Evolutionary conservation across 2,113 vertebrate species (phyloP), one percentile per base, ranked within the genome.

Genomic region (Laterallus jamaicensis): DNA sequence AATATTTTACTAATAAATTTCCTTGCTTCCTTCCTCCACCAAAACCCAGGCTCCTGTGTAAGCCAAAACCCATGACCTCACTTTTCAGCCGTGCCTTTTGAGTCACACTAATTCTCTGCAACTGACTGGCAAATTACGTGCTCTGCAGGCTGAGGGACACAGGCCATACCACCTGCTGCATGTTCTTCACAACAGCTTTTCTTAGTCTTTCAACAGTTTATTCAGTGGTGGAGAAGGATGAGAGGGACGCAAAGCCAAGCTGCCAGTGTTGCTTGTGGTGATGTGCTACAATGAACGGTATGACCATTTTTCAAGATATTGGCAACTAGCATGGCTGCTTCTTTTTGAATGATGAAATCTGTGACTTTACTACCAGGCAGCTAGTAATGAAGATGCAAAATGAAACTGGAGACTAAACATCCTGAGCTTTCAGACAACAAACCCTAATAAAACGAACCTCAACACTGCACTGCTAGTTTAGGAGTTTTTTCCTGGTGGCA

Each of bases 131-230:
- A 97, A 88, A 95, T 93, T 86, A 82, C 3, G 7, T 50, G 67
- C 75, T 58, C 86, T 95, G 90, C 66, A 94, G 86, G 42, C 67
- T 49, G 52, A 90, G 75, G 86, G 59, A 67, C 77, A 42, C 63
- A 66, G 92, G 77, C 88, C 22, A 20, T 73, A 32, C 73, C 97
- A 97, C 96, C 96, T 97, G 95, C 96, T 96, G 81, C 69, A 90
- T 44, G 37, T 47, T 96, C 92, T 93, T 94, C 80, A 69, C 12
- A 76, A 42, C 20, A 91, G 85, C 77, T 93, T 95, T 96, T 68
- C 85, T 82, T 91, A 93, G 79, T 94, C 81, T 94, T 92, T 93
- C 66, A 83, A 73, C 89, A 92, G 86, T 92, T 96, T 91, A n/a
- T 89, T 96, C 92, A 89, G 84, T 35, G n/a, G 56, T 75, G 90